phyloP scores from a whole-genome alignment of 2,888 invertebrate species.

The Julus scanicus region DNA sequence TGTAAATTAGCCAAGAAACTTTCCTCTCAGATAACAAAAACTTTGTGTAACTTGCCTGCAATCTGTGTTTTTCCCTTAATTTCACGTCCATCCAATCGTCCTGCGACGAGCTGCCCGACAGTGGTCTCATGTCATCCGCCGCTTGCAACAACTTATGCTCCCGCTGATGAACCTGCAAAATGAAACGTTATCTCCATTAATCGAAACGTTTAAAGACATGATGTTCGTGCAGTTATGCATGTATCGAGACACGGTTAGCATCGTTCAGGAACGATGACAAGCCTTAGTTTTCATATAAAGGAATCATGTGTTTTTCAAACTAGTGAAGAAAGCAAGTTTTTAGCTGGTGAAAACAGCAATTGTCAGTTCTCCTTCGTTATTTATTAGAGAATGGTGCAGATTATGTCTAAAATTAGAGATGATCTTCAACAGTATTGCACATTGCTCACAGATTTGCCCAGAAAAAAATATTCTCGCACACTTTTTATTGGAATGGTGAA shows the following conservation, averaged over 20 bases:
- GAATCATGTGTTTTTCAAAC: background rate
- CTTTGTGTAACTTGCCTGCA: conserved; percentile 62
- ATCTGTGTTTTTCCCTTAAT: conserved; percentile 64
- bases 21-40: background rate
- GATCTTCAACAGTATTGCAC: background rate
- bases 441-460: background rate
- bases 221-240: too few relatives aligned
- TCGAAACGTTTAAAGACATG: too few relatives aligned
- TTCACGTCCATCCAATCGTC: conserved; percentile 65
- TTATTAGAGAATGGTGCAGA: background rate
- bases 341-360: background rate
- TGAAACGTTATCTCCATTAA: background rate
- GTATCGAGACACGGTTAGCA: too few relatives aligned
- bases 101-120: conserved; percentile 66
- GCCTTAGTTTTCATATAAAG: too few relatives aligned
- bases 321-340: background rate
- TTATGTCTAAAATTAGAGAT: background rate
- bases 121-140: conserved; percentile 63
- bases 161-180: conserved; percentile 64
- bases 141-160: conserved; percentile 64
- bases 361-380: background rate
- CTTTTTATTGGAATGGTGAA: too few relatives aligned
- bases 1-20: background rate
- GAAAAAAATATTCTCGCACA: background rate
- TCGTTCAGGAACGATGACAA: too few relatives aligned